Conservation (phyloP, 2,888 invertebrate genomes). For the Magallana nippona region DNA sequence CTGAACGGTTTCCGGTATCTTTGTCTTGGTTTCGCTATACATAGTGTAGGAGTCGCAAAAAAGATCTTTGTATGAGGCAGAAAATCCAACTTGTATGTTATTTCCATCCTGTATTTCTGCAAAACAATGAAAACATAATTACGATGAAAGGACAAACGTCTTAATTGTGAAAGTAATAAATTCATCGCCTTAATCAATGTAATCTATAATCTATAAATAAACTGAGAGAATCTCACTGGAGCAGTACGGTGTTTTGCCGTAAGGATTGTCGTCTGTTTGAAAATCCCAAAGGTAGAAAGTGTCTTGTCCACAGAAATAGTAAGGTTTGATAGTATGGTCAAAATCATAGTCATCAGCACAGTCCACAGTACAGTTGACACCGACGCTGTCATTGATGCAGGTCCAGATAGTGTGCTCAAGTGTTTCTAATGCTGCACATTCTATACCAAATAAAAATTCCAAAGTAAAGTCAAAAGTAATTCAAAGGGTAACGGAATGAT, state of each 20-base stretch:
- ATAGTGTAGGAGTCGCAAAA: slow-evolving; percentile 20
- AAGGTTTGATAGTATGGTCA: slow-evolving; percentile 43
- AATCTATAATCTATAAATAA: not conserved
- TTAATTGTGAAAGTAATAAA: not conserved
- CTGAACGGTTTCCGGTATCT: slow-evolving; percentile 16
- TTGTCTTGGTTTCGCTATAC: not conserved
- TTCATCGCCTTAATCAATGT: not conserved
- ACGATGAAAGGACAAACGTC: not conserved
- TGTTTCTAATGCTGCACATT: slow-evolving; percentile 37
- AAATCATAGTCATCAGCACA: slow-evolving; percentile 51
- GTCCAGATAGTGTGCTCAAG: slow-evolving; percentile 40
- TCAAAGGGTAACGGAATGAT: not conserved
- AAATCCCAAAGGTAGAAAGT: slow-evolving; percentile 50
- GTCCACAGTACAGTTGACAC: slow-evolving; percentile 43
- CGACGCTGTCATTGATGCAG: slow-evolving; percentile 34
- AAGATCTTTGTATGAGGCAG: slow-evolving; percentile 36
- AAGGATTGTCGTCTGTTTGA: slow-evolving; percentile 47
- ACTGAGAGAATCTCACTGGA: slow-evolving; percentile 31
- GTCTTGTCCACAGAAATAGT: slow-evolving; percentile 47
- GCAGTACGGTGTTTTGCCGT: slow-evolving; percentile 45
- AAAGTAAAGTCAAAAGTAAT: not conserved
- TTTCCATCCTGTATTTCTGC: slow-evolving; percentile 31
- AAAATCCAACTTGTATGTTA: not conserved
- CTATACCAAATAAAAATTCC: slow-evolving; percentile 1
- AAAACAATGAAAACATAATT: not conserved